Base-by-base conservation (phyloP, 1,140 invertebrate genomes). In the Schlechtendalia chinensis region DNA sequence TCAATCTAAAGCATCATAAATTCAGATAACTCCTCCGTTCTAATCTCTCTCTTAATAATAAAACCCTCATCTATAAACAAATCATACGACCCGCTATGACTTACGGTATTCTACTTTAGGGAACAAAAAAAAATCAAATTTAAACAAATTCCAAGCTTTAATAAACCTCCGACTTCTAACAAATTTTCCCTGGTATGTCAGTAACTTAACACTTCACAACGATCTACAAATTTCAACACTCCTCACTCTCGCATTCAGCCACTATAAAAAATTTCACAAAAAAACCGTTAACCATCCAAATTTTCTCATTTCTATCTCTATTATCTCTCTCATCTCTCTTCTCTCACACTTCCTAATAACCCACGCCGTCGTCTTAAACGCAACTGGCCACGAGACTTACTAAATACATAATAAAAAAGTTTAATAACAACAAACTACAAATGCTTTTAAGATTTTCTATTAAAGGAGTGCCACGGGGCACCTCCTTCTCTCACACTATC, bases 31-130 rank as follows among this genome's bases (percentile, higher is more conserved):
- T 85, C n/a, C 69, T 85, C 17, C 82, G 82, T 83, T 82, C 45
- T 5, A 63, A 81, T 50, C 63, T 85, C 58, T 83, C 81, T 14
- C 29, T 84, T 14, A 27, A 84, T 45, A 84, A 83, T 69, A 85
- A 85, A 83, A 65, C n/a, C n/a, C n/a, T 84, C 6, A 39, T 86
- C 2, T 85, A 86, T 71, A 83, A 84, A 50, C n/a, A 39, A 5
- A n/a, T n/a, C n/a, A n/a, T n/a, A 83, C 85, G 0, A 80, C 85
- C 14, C n/a, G n/a, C n/a, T n/a, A n/a, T n/a, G n/a, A n/a, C 71
- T 12, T 84, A 85, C 81, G 84, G 84, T 16, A 83, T 84, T 10
- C 82, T 84, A 81, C 63, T 86, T 22, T 85, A 83, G 84, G 84
- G 84, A 39, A 82, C 81, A 22, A 85, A 17, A 83, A 81, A 45